phyloP scores from a whole-genome alignment of 2,113 vertebrate genomes.

The Nematolebias whitei region DNA sequence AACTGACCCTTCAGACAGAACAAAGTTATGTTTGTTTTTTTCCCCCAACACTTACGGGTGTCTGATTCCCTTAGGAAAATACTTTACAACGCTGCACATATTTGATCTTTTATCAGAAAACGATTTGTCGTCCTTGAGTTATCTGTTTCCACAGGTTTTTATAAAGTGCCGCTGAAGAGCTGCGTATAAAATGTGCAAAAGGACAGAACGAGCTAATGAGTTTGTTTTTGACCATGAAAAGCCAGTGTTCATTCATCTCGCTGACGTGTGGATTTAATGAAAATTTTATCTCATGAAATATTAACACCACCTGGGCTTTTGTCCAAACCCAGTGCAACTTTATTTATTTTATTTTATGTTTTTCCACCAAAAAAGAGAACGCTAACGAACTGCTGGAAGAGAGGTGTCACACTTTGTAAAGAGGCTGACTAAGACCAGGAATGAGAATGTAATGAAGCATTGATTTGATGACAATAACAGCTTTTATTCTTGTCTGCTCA shows the following conservation, averaged over 20 bases:
- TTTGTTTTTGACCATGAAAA: neutral
- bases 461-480: no score
- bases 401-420: neutral
- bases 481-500: no score
- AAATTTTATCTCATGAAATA: neutral
- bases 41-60: slow-evolving; percentile 41
- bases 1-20: slow-evolving; percentile 39
- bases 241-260: neutral
- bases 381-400: neutral
- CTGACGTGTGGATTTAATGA: slow-evolving; percentile 7
- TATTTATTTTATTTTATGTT: neutral
- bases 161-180: slow-evolving; percentile 9
- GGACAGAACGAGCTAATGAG: neutral
- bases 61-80: slow-evolving; percentile 37
- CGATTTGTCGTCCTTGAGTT: slow-evolving; percentile 25
- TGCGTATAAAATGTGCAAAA: slow-evolving; percentile 11
- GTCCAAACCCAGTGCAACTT: neutral
- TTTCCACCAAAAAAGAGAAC: neutral
- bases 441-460: no score
- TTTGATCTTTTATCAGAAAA: slow-evolving; percentile 44
- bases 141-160: slow-evolving; percentile 6
- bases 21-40: slow-evolving; percentile 37
- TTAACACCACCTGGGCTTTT: neutral
- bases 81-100: slow-evolving; percentile 12
- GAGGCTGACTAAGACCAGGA: no score